These are phyloP conservation scores for Digitonthophagus gazella DNA, from an alignment of 2,888 invertebrate species.

Conservation along the genomic window DNA sequence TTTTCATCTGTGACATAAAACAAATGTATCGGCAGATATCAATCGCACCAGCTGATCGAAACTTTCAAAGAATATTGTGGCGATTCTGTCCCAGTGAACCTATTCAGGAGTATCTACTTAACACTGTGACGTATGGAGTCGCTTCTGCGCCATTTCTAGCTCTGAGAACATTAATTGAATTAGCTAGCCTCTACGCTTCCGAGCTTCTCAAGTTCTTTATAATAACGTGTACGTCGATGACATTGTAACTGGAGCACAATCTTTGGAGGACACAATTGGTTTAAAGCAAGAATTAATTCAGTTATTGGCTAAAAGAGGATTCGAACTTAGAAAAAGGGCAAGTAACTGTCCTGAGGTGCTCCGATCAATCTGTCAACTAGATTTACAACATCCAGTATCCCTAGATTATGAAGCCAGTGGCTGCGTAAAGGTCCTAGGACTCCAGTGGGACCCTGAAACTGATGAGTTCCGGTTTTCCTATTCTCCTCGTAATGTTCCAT, in stretches of 20 bases:
- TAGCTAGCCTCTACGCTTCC: conserved; percentile 17
- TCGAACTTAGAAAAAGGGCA: conserved; percentile 7
- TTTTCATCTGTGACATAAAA: no score
- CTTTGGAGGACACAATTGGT: neutral
- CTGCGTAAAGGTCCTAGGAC: conserved; percentile 23
- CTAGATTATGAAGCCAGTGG: conserved; percentile 25
- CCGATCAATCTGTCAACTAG: neutral
- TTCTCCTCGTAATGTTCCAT: conserved; percentile 3
- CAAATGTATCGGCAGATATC: no score
- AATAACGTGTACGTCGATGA: conserved; percentile 15
- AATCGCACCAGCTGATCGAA: conserved; percentile 27
- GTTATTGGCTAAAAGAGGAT: neutral
- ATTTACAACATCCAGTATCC: conserved; percentile 10
- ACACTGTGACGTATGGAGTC: conserved; percentile 33
- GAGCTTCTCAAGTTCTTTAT: neutral
- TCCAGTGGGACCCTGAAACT: conserved; percentile 26
- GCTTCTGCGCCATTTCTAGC: conserved; percentile 31
- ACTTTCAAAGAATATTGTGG: conserved; percentile 30
- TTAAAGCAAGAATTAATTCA: neutral
- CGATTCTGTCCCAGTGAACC: conserved; percentile 19
- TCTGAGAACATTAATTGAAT: neutral
- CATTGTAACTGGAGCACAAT: neutral
- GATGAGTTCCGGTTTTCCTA: conserved; percentile 23
- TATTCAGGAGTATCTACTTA: conserved; percentile 29
- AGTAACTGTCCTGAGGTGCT: conserved; percentile 11